phyloP scores from a whole-genome alignment of 2,888 invertebrate genomes.

The Drosophila niveifrons region DNA sequence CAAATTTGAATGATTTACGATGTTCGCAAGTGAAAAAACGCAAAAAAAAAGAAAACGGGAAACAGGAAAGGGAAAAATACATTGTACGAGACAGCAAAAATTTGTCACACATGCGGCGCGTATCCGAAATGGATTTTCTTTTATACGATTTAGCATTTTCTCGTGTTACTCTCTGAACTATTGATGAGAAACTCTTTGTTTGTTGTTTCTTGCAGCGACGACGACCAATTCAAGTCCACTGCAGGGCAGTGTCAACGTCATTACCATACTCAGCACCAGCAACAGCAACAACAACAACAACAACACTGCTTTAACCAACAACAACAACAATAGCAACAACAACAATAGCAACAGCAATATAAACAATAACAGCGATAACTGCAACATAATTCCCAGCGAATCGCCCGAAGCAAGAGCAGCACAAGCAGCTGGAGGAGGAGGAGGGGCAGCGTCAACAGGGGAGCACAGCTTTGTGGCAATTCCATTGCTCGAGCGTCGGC shows the following conservation, averaged over 20 bases:
- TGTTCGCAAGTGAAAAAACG: slow-evolving; percentile 37
- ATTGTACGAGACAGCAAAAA: slow-evolving; percentile 51
- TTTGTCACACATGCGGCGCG: slow-evolving; percentile 50
- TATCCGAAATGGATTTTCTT: slow-evolving; percentile 33
- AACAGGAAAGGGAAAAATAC: slow-evolving; percentile 4
- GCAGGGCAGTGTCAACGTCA: slow-evolving; percentile 53
- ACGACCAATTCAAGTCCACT: slow-evolving; percentile 18
- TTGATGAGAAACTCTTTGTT: slow-evolving; percentile 28
- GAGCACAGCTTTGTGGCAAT: slow-evolving; percentile 62
- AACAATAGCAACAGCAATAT: slow-evolving; percentile 33
- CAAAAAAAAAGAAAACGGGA: background rate
- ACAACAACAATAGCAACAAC: slow-evolving; percentile 31
- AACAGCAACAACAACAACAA: slow-evolving; percentile 36
- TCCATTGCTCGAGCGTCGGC: slow-evolving; percentile 64
- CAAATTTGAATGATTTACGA: slow-evolving; percentile 65
- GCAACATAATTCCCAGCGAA: slow-evolving; percentile 22
- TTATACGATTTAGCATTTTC: slow-evolving; percentile 8
- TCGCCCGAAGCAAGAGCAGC: slow-evolving; percentile 7
- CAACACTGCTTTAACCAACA: slow-evolving; percentile 28
- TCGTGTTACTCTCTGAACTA: background rate
- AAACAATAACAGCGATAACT: slow-evolving; percentile 34
- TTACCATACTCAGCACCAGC: slow-evolving; percentile 49
- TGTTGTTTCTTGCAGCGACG: slow-evolving; percentile 44
- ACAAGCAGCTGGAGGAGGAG: background rate
- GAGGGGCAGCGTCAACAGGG: slow-evolving; percentile 4